A percentile compares a stretch with the other conserved stretches of the same genome.
Conservation (phyloP, 2,113 vertebrate species). For the Zonotrichia leucophrys region DNA sequence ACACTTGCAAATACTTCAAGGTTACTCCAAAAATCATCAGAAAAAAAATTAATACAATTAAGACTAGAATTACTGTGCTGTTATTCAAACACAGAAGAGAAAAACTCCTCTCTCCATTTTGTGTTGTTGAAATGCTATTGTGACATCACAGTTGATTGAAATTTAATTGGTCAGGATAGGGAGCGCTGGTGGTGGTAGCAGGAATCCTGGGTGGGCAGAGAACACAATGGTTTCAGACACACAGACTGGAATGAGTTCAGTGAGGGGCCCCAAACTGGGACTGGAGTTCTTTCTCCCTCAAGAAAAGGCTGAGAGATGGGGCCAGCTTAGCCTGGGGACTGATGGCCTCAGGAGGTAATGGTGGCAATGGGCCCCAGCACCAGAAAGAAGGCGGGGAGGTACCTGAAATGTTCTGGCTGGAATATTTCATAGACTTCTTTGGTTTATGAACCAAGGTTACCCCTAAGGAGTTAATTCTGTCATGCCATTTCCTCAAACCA, state of each 20-base stretch:
- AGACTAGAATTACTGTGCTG: background rate
- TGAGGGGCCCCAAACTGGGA: accelerated
- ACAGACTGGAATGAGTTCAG: background rate
- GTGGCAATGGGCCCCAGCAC: accelerated
- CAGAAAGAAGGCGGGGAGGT: background rate
- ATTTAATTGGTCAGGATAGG: background rate
- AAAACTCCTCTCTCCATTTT: background rate
- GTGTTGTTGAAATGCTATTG: background rate
- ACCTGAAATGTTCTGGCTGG: background rate
- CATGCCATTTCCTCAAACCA: background rate
- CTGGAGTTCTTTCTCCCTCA: background rate
- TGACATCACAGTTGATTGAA: accelerated
- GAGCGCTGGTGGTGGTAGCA: background rate
- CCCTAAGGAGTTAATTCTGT: background rate
- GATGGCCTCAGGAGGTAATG: accelerated
- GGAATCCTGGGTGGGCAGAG: background rate
- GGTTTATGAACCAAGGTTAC: background rate
- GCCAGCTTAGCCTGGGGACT: background rate
- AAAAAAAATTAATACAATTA: background rate
- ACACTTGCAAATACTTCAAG: background rate
- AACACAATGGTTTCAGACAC: background rate
- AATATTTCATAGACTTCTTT: background rate
- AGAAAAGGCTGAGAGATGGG: background rate
- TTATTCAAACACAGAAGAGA: background rate
- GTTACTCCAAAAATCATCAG: background rate